Conservation (phyloP, 2,888 invertebrate genomes). For the Eilema sororculum region DNA sequence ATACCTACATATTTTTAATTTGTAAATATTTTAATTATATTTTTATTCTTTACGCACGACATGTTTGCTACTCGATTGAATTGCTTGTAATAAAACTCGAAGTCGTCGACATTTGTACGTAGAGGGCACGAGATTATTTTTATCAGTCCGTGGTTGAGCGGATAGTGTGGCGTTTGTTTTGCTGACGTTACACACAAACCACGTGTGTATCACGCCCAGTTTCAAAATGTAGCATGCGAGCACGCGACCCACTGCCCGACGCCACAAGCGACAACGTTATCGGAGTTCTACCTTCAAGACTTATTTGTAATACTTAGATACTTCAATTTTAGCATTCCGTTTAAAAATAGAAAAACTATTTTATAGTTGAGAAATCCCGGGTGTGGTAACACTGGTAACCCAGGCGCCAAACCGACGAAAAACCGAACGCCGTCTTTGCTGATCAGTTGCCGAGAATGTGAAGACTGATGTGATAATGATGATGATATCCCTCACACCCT, state of each 20-base stretch:
- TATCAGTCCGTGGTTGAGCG: conserved; percentile 7
- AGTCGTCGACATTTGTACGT: conserved; percentile 3
- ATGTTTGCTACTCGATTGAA: not conserved
- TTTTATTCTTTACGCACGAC: not conserved
- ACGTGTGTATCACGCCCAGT: conserved; percentile 29
- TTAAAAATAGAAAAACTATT: not conserved
- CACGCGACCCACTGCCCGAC: conserved; percentile 24
- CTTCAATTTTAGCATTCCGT: conserved; percentile 15
- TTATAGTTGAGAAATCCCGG: too few relatives aligned
- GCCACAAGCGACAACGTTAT: conserved; percentile 34
- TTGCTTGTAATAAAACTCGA: not conserved
- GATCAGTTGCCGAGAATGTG: too few relatives aligned
- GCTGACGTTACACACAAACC: conserved; percentile 31
- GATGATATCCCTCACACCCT: too few relatives aligned
- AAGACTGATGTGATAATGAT: too few relatives aligned
- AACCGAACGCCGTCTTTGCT: too few relatives aligned
- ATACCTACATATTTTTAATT: too few relatives aligned
- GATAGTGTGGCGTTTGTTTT: conserved; percentile 14
- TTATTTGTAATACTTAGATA: not conserved
- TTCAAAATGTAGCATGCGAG: conserved; percentile 12
- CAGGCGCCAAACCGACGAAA: too few relatives aligned
- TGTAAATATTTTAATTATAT: too few relatives aligned
- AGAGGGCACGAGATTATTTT: conserved; percentile 6
- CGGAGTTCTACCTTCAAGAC: conserved; percentile 43
- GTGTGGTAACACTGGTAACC: too few relatives aligned